A percentile compares a stretch with the other conserved stretches of the same genome.
These are phyloP conservation scores for Lasiurus borealis DNA, from an alignment of 2,113 vertebrate genomes.

Conservation along the genomic window DNA sequence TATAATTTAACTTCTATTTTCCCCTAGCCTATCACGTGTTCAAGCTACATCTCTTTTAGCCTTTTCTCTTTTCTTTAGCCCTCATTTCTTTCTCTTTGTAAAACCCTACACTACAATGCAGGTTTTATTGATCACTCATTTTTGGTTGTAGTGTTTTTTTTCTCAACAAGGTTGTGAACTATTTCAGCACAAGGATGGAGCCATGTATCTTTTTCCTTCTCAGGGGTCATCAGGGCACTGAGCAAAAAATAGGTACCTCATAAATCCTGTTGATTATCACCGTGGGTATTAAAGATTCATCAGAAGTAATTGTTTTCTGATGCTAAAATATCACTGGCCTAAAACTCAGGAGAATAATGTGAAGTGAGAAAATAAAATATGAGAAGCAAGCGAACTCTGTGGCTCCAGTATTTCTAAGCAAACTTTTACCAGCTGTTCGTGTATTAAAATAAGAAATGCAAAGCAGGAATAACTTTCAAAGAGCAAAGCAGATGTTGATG, in stretches of 20 bases:
- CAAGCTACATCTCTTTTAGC: not conserved
- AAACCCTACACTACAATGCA: not conserved
- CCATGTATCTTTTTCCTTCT: not conserved
- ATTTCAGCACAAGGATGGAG: conserved; percentile 18
- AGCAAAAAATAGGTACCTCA: not conserved
- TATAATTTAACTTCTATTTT: not conserved
- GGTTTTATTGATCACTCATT: not conserved
- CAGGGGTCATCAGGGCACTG: not conserved
- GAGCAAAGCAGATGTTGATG: conserved; percentile 34
- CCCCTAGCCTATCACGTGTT: not conserved
- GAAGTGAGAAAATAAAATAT: conserved; percentile 38
- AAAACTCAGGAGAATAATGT: not conserved
- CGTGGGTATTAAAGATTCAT: conserved; percentile 59
- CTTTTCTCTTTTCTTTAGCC: not conserved
- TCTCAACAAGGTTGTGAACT: conserved; percentile 10
- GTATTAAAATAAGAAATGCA: conserved; percentile 67
- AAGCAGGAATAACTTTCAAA: conserved; percentile 57
- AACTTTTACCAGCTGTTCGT: conserved; percentile 62
- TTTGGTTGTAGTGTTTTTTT: not conserved
- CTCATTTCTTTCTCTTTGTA: not conserved
- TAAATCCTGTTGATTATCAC: conserved; percentile 33
- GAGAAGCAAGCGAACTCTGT: not conserved
- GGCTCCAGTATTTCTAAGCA: conserved; percentile 43
- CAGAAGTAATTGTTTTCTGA: conserved; percentile 49
- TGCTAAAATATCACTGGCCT: conserved; percentile 26